These are phyloP conservation scores for Eremophila alpestris DNA, from an alignment of 2,797 vertebrate genomes.

Conservation along the genomic window DNA sequence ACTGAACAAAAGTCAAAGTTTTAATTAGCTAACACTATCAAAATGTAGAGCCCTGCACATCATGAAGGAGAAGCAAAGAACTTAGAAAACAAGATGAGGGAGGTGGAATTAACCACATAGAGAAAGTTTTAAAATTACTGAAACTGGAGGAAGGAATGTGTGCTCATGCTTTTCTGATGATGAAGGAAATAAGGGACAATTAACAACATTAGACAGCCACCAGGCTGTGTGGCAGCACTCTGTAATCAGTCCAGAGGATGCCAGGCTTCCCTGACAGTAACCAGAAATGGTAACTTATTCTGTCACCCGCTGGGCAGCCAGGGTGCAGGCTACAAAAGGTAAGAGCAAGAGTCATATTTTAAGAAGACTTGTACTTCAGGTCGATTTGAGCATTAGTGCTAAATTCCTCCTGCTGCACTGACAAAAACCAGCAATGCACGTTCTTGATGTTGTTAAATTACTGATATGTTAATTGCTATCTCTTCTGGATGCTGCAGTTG, in stretches of 20 bases:
- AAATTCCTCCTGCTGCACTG: conserved; percentile 1
- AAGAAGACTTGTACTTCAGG: not conserved
- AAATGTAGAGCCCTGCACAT: not conserved
- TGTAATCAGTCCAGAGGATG: not conserved
- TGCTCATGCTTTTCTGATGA: not conserved
- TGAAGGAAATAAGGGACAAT: not conserved
- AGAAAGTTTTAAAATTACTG: not conserved
- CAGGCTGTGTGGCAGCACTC: not conserved
- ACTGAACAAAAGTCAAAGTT: not conserved
- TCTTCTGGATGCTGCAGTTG: conserved; percentile 18
- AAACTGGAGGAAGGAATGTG: not conserved
- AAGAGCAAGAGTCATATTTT: not conserved
- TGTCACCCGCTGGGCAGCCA: not conserved
- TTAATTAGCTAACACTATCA: not conserved
- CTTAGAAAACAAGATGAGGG: not conserved
- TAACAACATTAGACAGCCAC: not conserved
- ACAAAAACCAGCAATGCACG: not conserved
- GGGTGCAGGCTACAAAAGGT: conserved; percentile 29
- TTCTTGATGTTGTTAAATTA: not conserved
- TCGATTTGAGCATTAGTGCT: conserved; percentile 23
- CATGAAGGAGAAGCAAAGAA: not conserved
- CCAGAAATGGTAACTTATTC: not conserved
- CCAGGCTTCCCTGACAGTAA: not conserved
- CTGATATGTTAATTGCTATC: conserved; percentile 30
- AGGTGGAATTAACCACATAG: not conserved